Evolutionary conservation across 2,113 vertebrate genomes (phyloP).

Genomic region (Fregetta grallaria): DNA sequence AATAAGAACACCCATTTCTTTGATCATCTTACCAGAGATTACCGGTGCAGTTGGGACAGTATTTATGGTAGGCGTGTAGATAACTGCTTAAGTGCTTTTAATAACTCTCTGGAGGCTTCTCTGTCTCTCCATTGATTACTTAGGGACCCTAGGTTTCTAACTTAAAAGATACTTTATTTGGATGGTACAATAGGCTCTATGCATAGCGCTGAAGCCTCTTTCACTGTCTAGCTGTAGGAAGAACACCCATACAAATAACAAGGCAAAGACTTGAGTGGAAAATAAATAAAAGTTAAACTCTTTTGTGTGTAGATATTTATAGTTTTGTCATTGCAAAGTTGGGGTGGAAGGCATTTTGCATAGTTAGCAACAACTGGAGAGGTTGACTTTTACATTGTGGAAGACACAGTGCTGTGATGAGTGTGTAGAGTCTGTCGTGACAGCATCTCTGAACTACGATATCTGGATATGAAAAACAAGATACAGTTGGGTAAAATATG

Average conservation of each 20-base stretch:
- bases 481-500: not conserved
- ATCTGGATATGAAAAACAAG: not conserved
- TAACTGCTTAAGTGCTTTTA: conserved; percentile 20
- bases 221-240: not conserved
- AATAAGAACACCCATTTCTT: not conserved
- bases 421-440: not conserved
- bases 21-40: not conserved
- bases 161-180: not conserved
- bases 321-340: not conserved
- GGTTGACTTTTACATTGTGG: not conserved
- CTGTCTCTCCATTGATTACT: not conserved
- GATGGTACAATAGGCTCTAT: not conserved
- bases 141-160: not conserved
- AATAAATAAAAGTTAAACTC: not conserved
- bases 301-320: not conserved
- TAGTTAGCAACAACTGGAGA: not conserved
- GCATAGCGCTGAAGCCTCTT: not conserved
- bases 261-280: not conserved
- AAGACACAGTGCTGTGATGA: not conserved
- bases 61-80: not conserved
- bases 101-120: not conserved
- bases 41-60: not conserved
- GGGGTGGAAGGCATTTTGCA: not conserved
- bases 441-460: not conserved
- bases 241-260: not conserved